A percentile compares a stretch with the other conserved stretches of the same genome.
Conservation (phyloP, 1,140 invertebrate species). For the Aphelinus certus region DNA sequence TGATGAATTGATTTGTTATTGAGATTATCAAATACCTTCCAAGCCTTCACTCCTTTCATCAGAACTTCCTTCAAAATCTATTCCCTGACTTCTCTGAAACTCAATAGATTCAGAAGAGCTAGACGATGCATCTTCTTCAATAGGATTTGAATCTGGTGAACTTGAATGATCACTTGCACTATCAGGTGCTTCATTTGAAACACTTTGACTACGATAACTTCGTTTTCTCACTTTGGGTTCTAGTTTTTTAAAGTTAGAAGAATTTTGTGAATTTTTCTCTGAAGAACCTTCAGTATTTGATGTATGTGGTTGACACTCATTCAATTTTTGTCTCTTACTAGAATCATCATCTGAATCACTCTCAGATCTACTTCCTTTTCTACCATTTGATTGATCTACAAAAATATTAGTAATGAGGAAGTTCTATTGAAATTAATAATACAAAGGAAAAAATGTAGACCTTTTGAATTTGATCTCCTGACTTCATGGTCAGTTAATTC, state of each 20-base stretch:
- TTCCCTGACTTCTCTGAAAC: constrained; percentile 7
- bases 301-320: constrained; percentile 28
- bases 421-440: too few relatives aligned
- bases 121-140: background rate
- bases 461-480: too few relatives aligned
- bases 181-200: constrained; percentile 23
- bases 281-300: constrained; percentile 16
- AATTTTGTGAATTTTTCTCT: constrained; percentile 7
- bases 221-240: constrained; percentile 45
- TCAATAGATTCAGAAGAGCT: constrained; percentile 24
- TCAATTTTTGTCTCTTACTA: constrained; percentile 53
- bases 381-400: constrained; percentile 49
- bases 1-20: background rate
- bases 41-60: constrained; percentile 18
- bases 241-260: constrained; percentile 40
- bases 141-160: background rate
- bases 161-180: constrained; percentile 13
- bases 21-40: constrained; percentile 12
- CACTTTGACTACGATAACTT: constrained; percentile 45
- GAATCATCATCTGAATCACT: constrained; percentile 54
- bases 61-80: constrained; percentile 18
- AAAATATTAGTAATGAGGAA: background rate
- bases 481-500: too few relatives aligned
- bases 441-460: too few relatives aligned
- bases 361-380: constrained; percentile 56